A percentile compares a stretch with the other conserved stretches of the same genome.
These are phyloP conservation scores for Clupea harengus DNA, from an alignment of 2,113 vertebrate species.

Conservation along the genomic window DNA sequence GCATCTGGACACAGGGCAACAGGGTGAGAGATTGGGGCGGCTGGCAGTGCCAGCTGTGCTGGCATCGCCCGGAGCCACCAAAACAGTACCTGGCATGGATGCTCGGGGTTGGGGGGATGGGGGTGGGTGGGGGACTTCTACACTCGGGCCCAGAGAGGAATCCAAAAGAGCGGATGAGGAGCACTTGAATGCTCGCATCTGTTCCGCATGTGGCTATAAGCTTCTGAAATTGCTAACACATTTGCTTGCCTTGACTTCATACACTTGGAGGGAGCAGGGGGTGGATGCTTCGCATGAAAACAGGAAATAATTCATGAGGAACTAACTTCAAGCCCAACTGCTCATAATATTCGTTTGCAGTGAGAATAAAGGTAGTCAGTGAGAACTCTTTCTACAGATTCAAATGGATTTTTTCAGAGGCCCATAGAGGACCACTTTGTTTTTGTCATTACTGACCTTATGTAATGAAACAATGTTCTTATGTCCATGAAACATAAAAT, in stretches of 20 bases:
- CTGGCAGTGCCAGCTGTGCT: conserved; percentile 59
- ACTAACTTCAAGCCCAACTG: not conserved
- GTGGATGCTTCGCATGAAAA: not conserved
- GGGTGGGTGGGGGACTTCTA: not conserved
- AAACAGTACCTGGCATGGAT: conserved; percentile 37
- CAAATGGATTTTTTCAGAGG: not conserved
- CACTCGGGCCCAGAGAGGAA: not conserved
- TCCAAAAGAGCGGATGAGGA: conserved; percentile 6
- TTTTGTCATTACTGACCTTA: too few relatives aligned
- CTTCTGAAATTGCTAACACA: conserved; percentile 19
- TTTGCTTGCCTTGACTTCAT: conserved; percentile 16
- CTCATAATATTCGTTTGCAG: not conserved
- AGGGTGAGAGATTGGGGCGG: conserved; percentile 74
- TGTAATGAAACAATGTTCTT: not conserved
- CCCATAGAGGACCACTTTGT: not conserved
- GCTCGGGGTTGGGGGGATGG: not conserved
- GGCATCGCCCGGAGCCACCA: conserved; percentile 59
- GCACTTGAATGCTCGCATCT: conserved; percentile 14
- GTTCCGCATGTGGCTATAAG: conserved; percentile 3
- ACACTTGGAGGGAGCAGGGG: not conserved
- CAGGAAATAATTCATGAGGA: conserved; percentile 8
- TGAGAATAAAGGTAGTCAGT: not conserved
- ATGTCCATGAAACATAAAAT: not conserved
- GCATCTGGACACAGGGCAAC: conserved; percentile 80
- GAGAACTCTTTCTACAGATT: not conserved